Evolutionary conservation across 1,140 invertebrate species (phyloP).

Genomic region (Drosophila grimshawi): DNA sequence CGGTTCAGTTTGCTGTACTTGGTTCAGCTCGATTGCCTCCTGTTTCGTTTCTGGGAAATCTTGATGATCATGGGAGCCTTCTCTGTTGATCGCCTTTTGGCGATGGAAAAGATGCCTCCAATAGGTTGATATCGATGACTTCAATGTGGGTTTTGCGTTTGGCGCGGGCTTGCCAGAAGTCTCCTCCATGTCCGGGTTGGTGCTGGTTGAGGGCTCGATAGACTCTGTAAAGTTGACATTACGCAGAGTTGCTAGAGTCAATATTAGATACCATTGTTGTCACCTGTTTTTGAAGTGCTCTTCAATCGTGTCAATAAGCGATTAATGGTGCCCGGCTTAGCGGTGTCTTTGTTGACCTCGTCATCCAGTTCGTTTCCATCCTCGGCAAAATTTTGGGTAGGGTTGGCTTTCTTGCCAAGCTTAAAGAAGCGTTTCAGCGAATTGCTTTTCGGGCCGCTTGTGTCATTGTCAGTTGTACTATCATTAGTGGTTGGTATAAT

Average conservation of each 20-base stretch:
- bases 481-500: conserved; percentile 10
- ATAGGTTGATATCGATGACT: conserved; percentile 55
- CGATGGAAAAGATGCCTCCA: conserved; percentile 66
- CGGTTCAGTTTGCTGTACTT: conserved; percentile 7
- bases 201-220: conserved; percentile 4
- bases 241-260: too few species aligned
- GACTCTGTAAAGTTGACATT: conserved; percentile 17
- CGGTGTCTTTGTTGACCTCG: conserved; percentile 20
- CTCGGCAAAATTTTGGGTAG: conserved; percentile 4
- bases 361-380: conserved; percentile 20
- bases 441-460: conserved; percentile 20
- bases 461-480: conserved; percentile 13
- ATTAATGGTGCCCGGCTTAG: conserved; percentile 25
- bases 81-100: conserved; percentile 38
- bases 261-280: neutral
- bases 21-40: conserved; percentile 18
- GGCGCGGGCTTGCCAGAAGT: conserved; percentile 15
- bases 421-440: conserved; percentile 69
- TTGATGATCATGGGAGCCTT: neutral
- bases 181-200: neutral
- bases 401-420: conserved; percentile 45
- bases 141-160: conserved; percentile 45
- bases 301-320: conserved; percentile 46
- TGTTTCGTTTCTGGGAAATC: neutral
- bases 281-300: conserved; percentile 32